These are phyloP conservation scores for Hipposideros larvatus DNA, from an alignment of 2,797 vertebrate genomes.

Conservation along the genomic window DNA sequence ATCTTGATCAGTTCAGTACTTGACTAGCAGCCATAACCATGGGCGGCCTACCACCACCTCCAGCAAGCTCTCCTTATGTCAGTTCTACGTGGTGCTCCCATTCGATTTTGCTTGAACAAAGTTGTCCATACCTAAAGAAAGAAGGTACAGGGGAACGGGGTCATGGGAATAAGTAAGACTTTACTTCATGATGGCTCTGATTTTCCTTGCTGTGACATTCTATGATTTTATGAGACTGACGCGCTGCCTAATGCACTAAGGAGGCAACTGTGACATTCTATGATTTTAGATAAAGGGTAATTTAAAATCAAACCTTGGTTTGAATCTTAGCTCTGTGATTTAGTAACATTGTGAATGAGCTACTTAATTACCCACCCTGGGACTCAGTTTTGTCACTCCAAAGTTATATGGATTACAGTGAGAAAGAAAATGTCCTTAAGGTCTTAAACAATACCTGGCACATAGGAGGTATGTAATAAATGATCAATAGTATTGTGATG, in stretches of 20 bases:
- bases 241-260: too few species aligned
- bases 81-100: neutral
- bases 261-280: neutral
- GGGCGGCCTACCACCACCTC: neutral
- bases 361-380: neutral
- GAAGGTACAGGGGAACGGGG: neutral
- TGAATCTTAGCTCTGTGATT: neutral
- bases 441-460: neutral
- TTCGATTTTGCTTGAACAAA: neutral
- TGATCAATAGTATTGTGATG: neutral
- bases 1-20: neutral
- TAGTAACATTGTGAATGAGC: neutral
- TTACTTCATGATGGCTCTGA: neutral
- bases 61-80: neutral
- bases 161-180: neutral
- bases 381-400: neutral
- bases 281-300: neutral
- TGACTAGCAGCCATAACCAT: neutral
- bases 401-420: neutral
- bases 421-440: neutral
- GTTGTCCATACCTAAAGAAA: neutral
- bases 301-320: constrained; percentile 13
- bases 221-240: too few species aligned
- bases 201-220: neutral
- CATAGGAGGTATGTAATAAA: neutral